phyloP scores from a whole-genome alignment of 1,140 invertebrate genomes.

The Calephelis nemesis region DNA sequence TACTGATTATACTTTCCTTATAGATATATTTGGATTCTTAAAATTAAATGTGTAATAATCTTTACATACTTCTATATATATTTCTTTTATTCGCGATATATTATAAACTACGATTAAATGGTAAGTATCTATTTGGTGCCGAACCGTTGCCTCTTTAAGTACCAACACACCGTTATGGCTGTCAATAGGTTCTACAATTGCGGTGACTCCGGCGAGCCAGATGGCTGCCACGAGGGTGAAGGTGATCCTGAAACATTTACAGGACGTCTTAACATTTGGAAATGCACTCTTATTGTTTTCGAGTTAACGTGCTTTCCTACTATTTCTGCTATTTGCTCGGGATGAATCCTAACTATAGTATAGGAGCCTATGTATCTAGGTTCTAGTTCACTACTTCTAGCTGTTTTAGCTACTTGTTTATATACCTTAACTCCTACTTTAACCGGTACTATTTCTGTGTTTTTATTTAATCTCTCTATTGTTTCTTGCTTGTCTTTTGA shows the following conservation, averaged over 20 bases:
- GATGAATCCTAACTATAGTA: slow-evolving; percentile 36
- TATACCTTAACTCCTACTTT: slow-evolving; percentile 38
- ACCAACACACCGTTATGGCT: slow-evolving; percentile 35
- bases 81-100: no score
- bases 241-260: slow-evolving; percentile 32
- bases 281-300: slow-evolving; percentile 40
- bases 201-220: slow-evolving; percentile 29
- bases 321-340: slow-evolving; percentile 40
- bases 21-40: slow-evolving; percentile 7
- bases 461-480: background rate
- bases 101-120: slow-evolving; percentile 23
- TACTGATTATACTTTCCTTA: background rate
- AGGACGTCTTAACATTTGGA: slow-evolving; percentile 36
- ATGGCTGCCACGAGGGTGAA: slow-evolving; percentile 29
- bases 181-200: slow-evolving; percentile 33
- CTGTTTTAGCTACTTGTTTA: slow-evolving; percentile 40
- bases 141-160: slow-evolving; percentile 31
- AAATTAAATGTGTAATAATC: slow-evolving; percentile 32
- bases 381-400: slow-evolving; percentile 36
- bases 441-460: slow-evolving; percentile 25
- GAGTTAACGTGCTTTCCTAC: slow-evolving; percentile 38
- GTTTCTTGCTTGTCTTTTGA: background rate
- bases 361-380: slow-evolving; percentile 36
- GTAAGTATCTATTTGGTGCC: slow-evolving; percentile 31
- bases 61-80: slow-evolving; percentile 31